Evolutionary conservation across 2,113 vertebrate genomes (phyloP).

Genomic region (Glaucidium brasilianum): DNA sequence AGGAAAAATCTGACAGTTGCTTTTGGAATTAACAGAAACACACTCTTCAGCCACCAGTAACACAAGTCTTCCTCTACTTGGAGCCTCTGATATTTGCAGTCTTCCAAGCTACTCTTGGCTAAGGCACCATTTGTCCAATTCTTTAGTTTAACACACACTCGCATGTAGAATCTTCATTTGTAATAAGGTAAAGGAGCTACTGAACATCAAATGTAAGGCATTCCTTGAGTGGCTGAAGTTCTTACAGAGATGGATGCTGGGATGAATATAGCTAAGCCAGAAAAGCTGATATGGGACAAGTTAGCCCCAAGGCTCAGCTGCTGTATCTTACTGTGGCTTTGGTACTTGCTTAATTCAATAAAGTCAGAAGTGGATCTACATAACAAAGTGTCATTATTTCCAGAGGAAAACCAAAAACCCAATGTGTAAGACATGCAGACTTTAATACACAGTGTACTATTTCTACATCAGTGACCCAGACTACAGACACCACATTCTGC

Average conservation of each 20-base stretch:
- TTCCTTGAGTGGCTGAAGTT: background rate
- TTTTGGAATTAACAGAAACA: background rate
- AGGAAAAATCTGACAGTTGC: background rate
- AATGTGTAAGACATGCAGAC: background rate
- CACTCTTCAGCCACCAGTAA: background rate
- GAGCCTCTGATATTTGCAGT: background rate
- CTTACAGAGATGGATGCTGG: background rate
- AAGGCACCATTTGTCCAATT: background rate
- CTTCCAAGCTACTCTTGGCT: background rate
- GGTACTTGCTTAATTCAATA: background rate
- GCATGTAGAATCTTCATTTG: background rate
- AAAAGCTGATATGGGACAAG: background rate
- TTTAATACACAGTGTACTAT: background rate
- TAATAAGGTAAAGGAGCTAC: background rate
- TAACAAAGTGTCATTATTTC: background rate
- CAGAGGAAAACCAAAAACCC: background rate
- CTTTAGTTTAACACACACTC: background rate
- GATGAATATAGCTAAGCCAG: background rate
- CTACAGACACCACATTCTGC: background rate
- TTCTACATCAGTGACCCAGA: background rate
- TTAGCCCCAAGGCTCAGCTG: background rate
- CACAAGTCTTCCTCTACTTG: background rate
- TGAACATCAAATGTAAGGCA: background rate
- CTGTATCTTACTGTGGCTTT: background rate
- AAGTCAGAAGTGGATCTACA: background rate